Conservation (phyloP, 1,140 invertebrate genomes). For the Reticulitermes speratus region DNA sequence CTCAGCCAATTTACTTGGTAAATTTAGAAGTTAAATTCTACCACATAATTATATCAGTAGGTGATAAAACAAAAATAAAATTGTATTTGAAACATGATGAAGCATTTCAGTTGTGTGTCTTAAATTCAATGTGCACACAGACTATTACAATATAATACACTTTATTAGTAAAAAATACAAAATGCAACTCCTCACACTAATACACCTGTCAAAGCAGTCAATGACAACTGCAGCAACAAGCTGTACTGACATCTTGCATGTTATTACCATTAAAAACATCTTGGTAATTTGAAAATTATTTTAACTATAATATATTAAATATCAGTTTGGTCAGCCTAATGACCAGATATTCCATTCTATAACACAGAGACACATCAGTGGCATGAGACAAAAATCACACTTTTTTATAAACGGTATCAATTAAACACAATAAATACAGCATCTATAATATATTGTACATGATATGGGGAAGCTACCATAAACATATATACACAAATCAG, state of each 20-base stretch:
- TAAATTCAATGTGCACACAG: too few species aligned
- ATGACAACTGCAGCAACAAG: background rate
- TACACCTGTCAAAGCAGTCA: background rate
- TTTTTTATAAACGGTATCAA: background rate
- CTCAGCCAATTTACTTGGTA: too few species aligned
- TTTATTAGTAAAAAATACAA: conserved; percentile 20
- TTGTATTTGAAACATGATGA: too few species aligned
- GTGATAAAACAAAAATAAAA: too few species aligned
- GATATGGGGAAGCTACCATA: background rate
- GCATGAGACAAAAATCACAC: background rate
- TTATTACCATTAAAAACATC: background rate
- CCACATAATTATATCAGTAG: too few species aligned
- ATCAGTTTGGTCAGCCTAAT: background rate
- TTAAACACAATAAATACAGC: conserved; percentile 9
- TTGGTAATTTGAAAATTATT: background rate
- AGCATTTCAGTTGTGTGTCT: too few species aligned
- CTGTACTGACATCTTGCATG: background rate
- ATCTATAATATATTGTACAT: conserved; percentile 8
- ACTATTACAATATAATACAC: conserved; percentile 13
- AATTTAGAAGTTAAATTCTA: too few species aligned
- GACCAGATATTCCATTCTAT: background rate
- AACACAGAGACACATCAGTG: background rate
- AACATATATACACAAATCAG: conserved; percentile 19
- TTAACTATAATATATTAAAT: conserved; percentile 18
- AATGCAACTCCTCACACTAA: background rate